Percentiles rank a stretch among this genome's conserved stretches.
These are phyloP conservation scores for Heliconius ethilla DNA, from an alignment of 2,888 invertebrate species.

Conservation along the genomic window DNA sequence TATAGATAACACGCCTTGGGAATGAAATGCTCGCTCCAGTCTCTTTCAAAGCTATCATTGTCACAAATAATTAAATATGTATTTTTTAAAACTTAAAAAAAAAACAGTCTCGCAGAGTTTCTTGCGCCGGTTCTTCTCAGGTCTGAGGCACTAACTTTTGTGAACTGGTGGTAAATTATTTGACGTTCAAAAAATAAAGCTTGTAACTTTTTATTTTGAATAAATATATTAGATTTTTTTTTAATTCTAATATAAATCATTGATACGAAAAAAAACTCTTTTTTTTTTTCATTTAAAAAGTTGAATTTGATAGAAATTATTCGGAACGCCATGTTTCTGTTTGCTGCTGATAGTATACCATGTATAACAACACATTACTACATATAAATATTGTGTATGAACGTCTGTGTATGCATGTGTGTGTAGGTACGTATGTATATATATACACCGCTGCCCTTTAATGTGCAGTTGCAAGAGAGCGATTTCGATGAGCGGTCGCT, in stretches of 20 bases:
- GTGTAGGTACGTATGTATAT: background rate
- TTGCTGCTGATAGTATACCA: constrained; percentile 15
- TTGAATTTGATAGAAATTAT: constrained; percentile 1
- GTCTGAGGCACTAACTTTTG: too few relatives aligned
- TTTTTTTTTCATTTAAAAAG: background rate
- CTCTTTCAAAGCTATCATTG: too few relatives aligned
- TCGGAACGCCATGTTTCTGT: constrained; percentile 24
- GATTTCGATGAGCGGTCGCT: constrained; percentile 89
- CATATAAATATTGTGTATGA: background rate
- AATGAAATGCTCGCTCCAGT: too few relatives aligned
- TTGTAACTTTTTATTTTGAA: too few relatives aligned
- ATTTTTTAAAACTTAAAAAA: too few relatives aligned
- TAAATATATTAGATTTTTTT: too few relatives aligned
- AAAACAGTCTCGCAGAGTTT: too few relatives aligned
- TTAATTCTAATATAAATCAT: background rate
- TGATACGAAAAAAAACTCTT: background rate
- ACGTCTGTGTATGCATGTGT: background rate
- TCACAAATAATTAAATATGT: too few relatives aligned
- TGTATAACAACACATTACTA: constrained; percentile 9
- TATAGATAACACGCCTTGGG: too few relatives aligned
- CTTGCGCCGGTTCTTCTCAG: too few relatives aligned
- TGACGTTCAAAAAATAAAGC: too few relatives aligned
- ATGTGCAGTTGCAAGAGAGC: constrained; percentile 87
- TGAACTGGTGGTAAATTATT: too few relatives aligned
- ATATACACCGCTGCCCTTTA: constrained; percentile 39